Base-by-base conservation (phyloP, 1,140 invertebrate genomes). In the Goniozus legneri region DNA sequence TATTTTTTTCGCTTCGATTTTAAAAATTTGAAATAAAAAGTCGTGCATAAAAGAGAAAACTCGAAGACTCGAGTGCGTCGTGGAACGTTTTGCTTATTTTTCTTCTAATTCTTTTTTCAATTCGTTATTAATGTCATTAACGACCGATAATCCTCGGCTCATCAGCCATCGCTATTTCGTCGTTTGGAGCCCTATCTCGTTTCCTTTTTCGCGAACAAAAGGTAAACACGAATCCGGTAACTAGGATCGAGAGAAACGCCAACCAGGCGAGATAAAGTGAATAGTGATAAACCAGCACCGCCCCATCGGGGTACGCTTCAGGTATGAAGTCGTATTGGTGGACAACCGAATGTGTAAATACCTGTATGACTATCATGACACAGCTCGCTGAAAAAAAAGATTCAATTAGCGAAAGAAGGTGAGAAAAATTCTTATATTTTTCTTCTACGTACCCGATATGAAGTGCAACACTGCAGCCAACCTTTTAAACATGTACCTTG, bases 401-500 rank as follows among this genome's bases (percentile, higher is more conserved):
- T 44, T 43, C 27, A 43, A 30, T 19, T 19, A 41, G 13, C 16
- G 16, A 24, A 24, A 7, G 24, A 27, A 27, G 12, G 12, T 7
- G 12, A 27, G 12, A 27, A 27, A 12, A 27, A n/a, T n/a, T n/a
- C n/a, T n/a, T n/a, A n/a, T n/a, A 33, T n/a, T 33, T 33, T 33
- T 33, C 7, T 13, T n/a, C 14, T 8, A 27, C 10, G 4, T 73
- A 89, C 88, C 85, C 68, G 85, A 84, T 38, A 94, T 85, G 61
- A 93, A 85, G 60, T 92, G 87, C 50, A 92, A 86, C 13, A 88
- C 86, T 1, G 87, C 88, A 7, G 91, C 88, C 14, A 93, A 76
- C 22, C 91, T 77, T 68, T 94, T 94, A 74, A 92, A 92, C 83
- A 91, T 92, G 64, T 94, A 94, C 7, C 91, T 79, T 8, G 88